These are phyloP conservation scores for Idaea aversata DNA, from an alignment of 2,888 invertebrate genomes.

Conservation along the genomic window DNA sequence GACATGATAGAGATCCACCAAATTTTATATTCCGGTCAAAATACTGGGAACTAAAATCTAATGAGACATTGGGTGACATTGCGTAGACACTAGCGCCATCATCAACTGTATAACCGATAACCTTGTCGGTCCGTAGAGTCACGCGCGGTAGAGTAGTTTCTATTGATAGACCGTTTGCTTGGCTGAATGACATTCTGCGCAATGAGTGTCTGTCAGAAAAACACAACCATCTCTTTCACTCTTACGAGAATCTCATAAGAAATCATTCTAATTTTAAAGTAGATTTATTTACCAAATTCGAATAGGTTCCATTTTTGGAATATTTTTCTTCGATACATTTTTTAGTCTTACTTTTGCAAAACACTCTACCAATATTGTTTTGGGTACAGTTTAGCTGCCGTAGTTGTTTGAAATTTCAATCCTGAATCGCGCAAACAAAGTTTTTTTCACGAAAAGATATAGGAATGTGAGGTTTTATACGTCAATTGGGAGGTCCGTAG, in stretches of 20 bases:
- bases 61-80: background rate
- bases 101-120: conserved; percentile 10
- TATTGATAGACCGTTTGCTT: conserved; percentile 11
- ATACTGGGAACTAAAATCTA: too few species aligned
- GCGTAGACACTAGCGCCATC: conserved; percentile 14
- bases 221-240: conserved; percentile 22
- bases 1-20: too few species aligned
- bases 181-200: background rate
- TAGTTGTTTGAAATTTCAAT: conserved; percentile 25
- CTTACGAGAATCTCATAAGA: conserved; percentile 12
- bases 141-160: conserved; percentile 5
- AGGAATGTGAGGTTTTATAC: conserved; percentile 9
- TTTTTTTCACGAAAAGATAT: conserved; percentile 40
- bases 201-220: background rate
- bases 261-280: conserved; percentile 5
- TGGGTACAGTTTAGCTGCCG: conserved; percentile 18
- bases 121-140: background rate
- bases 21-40: too few species aligned
- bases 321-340: conserved; percentile 6
- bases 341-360: background rate
- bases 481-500: conserved; percentile 65
- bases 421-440: conserved; percentile 60
- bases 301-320: background rate
- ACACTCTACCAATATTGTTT: background rate
- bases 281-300: background rate